phyloP scores from a whole-genome alignment of 2,888 invertebrate species.

The Drosophila longiperda region DNA sequence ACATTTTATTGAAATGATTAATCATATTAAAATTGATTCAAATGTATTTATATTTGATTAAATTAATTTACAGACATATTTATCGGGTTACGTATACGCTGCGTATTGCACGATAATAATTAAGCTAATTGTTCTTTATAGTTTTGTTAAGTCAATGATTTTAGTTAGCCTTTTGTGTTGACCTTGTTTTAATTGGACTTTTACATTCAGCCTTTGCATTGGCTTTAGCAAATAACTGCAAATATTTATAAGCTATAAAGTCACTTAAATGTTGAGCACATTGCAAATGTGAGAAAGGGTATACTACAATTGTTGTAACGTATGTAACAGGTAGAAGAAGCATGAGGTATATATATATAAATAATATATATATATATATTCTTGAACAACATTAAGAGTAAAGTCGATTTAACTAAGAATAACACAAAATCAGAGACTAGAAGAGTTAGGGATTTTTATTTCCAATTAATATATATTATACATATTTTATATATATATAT shows the following conservation, averaged over 20 bases:
- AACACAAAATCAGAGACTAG: not conserved
- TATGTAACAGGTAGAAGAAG: not conserved
- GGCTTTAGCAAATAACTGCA: conserved; percentile 14
- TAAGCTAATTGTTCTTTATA: conserved; percentile 3
- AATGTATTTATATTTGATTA: not conserved
- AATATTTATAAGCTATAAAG: conserved; percentile 1
- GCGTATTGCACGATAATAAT: not conserved
- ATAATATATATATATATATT: not conserved
- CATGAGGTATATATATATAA: not conserved
- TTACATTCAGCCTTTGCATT: conserved; percentile 1
- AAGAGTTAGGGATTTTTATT: too few species aligned
- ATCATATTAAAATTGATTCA: not conserved
- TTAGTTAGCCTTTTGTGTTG: conserved; percentile 4
- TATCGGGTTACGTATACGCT: conserved; percentile 39
- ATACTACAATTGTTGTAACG: not conserved
- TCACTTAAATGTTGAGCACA: conserved; percentile 6
- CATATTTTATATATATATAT: too few species aligned
- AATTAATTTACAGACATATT: not conserved
- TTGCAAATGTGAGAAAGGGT: not conserved
- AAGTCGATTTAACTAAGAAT: not conserved
- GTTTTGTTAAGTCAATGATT: conserved; percentile 1
- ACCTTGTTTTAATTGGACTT: not conserved
- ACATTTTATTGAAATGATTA: not conserved
- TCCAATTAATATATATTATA: too few species aligned
- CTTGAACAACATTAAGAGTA: not conserved